Conservation (phyloP, 2,797 vertebrate species). For the Bradypus variegatus region DNA sequence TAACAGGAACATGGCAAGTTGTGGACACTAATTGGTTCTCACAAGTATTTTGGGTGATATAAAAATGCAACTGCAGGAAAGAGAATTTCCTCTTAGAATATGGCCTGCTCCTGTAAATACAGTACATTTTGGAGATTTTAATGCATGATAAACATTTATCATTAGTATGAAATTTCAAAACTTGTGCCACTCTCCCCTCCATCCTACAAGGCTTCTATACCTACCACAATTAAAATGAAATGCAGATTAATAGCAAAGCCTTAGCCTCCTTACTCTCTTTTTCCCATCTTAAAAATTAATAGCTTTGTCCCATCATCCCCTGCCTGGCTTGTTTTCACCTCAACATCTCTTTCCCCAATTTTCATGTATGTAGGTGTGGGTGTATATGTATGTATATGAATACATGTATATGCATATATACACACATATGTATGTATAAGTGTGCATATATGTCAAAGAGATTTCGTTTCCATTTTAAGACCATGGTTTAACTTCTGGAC, state of each 20-base stretch:
- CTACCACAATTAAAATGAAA: background rate
- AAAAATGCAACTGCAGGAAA: conserved; percentile 52
- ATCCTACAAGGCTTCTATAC: background rate
- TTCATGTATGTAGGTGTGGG: background rate
- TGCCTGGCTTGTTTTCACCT: background rate
- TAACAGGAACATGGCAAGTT: conserved; percentile 51
- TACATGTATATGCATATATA: background rate
- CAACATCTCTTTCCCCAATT: background rate
- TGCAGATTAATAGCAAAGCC: background rate
- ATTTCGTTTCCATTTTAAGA: background rate
- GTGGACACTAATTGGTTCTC: conserved; percentile 50
- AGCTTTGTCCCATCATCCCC: background rate
- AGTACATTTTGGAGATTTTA: background rate
- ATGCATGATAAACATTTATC: background rate
- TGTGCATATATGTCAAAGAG: background rate
- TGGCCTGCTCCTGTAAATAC: background rate
- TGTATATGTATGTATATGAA: background rate
- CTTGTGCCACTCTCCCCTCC: background rate
- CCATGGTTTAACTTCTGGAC: background rate
- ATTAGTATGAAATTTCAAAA: background rate
- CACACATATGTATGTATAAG: background rate
- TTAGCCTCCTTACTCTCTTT: background rate
- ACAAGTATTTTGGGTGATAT: conserved; percentile 51
- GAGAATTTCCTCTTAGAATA: conserved; percentile 5
- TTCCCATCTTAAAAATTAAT: background rate